Base-by-base conservation (phyloP, 1,140 invertebrate genomes). In the Theocolax elegans region DNA sequence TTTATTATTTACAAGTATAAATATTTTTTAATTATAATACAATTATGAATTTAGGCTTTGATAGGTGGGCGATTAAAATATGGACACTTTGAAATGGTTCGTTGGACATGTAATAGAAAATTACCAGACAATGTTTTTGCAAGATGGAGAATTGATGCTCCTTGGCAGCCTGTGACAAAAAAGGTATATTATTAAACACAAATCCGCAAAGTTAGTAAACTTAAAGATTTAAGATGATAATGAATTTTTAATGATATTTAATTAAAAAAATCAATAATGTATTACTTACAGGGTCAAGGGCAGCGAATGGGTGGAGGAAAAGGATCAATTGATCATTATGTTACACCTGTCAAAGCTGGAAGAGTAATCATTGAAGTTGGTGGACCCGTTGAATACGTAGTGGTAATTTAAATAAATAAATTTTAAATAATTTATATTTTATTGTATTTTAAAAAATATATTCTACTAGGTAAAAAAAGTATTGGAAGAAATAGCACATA, bases 271-370 rank as follows among this genome's bases (percentile, higher is more conserved):
- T 35, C 3, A 42, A 48, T 31, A 15, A 2, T 44, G 2, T 21
- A 40, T 29, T 73, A 64, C 58, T 44, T 59, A 35, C 68, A 91
- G 87, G 92, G 94, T 1, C 91, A 92, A 84, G 97, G 97, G 3
- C 90, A 93, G 59, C 87, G 95, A 75, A 95, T 98, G 93, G 98
- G 98, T 65, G 95, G 96, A 76, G 98, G 98, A 8, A 99, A 99
- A 89, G 95, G 94, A 12, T 81, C 89, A n/a, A 98, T 99, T 64
- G 90, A 97, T 83, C 95, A 98, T 84, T 99, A 98, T 83, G 94
- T 94, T 0, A 96, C 95, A 9, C 98, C 98, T 0, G 83, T 99
- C 2, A 96, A 94, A 87, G 88, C 92, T 54, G 94, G 93, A 42
- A 86, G 97, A 75, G 91, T 99, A n/a, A 96, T 99, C 68, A 69